A percentile compares a stretch with the other conserved stretches of the same genome.
Conservation (phyloP, 2,888 invertebrate species). For the Tethea ocularis region DNA sequence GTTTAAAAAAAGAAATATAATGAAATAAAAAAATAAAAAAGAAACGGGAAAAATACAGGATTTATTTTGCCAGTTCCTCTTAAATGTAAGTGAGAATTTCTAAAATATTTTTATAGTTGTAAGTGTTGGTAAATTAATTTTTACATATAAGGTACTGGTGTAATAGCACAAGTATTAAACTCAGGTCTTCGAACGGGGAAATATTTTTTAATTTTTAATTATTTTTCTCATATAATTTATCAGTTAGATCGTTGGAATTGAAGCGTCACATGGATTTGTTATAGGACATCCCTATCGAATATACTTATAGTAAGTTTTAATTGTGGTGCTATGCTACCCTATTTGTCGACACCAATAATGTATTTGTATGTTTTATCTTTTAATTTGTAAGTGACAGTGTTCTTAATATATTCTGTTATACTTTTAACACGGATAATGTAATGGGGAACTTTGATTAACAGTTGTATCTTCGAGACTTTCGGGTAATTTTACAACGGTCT, state of each 20-base stretch:
- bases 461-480: slow-evolving; percentile 9
- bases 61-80: slow-evolving; percentile 84
- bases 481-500: slow-evolving; percentile 9
- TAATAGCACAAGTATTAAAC: slow-evolving; percentile 72
- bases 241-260: slow-evolving; percentile 44
- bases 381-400: slow-evolving; percentile 66
- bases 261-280: slow-evolving; percentile 56
- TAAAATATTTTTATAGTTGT: slow-evolving; percentile 81
- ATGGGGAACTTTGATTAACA: background rate
- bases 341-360: slow-evolving; percentile 68
- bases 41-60: slow-evolving; percentile 67
- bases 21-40: slow-evolving; percentile 24
- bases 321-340: slow-evolving; percentile 72
- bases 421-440: slow-evolving; percentile 11
- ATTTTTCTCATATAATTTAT: slow-evolving; percentile 28
- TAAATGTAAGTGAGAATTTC: slow-evolving; percentile 83
- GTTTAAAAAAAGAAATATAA: slow-evolving; percentile 42
- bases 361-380: slow-evolving; percentile 59
- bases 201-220: slow-evolving; percentile 29
- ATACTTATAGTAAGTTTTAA: slow-evolving; percentile 62
- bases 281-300: slow-evolving; percentile 57
- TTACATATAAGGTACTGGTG: slow-evolving; percentile 65
- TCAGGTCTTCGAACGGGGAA: slow-evolving; percentile 39
- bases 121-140: slow-evolving; percentile 81
- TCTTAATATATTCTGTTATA: slow-evolving; percentile 25